Conservation (phyloP, 2,113 vertebrate genomes). For the Peromyscus maniculatus region DNA sequence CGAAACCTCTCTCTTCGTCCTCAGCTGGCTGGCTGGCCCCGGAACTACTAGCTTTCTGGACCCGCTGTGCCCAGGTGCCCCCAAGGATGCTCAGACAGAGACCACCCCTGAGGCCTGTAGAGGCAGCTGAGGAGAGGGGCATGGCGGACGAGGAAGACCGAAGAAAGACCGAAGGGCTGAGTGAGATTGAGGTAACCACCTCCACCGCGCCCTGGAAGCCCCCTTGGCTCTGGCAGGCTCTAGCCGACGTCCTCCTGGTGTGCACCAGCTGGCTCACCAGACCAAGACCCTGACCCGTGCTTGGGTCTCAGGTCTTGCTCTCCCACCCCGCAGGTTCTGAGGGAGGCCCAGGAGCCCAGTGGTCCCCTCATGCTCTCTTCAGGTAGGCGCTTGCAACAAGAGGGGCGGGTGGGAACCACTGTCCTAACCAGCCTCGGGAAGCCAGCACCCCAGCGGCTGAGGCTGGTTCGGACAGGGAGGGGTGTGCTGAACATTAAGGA, state of each 20-base stretch:
- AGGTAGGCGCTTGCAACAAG: slow-evolving; percentile 65
- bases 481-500: neutral
- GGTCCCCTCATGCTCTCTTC: slow-evolving; percentile 75
- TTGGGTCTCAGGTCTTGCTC: neutral
- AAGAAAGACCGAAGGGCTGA: slow-evolving; percentile 59
- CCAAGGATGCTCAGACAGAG: slow-evolving; percentile 15
- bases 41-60: slow-evolving; percentile 85
- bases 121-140: slow-evolving; percentile 27
- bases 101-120: neutral
- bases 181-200: slow-evolving; percentile 78
- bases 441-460: neutral
- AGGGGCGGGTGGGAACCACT: neutral
- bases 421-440: neutral
- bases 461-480: neutral
- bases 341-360: slow-evolving; percentile 82
- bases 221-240: no score
- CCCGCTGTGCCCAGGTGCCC: slow-evolving; percentile 68
- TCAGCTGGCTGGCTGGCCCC: slow-evolving; percentile 71
- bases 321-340: slow-evolving; percentile 60
- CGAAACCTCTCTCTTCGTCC: neutral
- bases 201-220: no score
- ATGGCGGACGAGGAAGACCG: slow-evolving; percentile 49
- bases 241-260: neutral
- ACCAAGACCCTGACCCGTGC: no score
- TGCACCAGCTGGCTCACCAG: rapidly evolving